Base-by-base conservation (phyloP, 1,140 invertebrate genomes). In the Nasonia longicornis region DNA sequence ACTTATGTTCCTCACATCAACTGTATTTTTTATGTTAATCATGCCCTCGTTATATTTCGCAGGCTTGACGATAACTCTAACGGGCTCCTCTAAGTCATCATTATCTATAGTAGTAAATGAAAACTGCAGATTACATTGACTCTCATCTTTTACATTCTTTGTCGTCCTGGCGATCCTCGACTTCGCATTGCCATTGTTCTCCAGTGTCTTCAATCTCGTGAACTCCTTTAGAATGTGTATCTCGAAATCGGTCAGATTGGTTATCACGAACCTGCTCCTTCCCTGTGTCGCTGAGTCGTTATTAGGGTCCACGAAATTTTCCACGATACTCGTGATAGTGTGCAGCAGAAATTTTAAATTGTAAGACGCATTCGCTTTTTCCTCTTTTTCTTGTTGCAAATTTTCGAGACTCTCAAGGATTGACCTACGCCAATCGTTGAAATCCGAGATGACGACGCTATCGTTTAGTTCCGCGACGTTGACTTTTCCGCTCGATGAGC, bases 281-380 rank as follows among this genome's bases (percentile, higher is more conserved):
- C 7, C 14, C 6, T 6, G 10, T 8, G 2, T 0, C 11, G 0
- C 35, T 12, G 31, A 38, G 1, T 58, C 52, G 6, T 58, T 58
- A 4, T 58, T 0, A 42, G n/a, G 11, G 31, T 70, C 22, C 2
- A 38, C 48, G 3, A 38, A 63, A 52, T 71, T 81, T 69, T 45
- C 29, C 0, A 71, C 38, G 3, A 67, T 35, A 58, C 20, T 77
- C 3, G 52, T 35, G 2, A 82, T 77, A 2, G 67, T 52, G 16
- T 73, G 48, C 1, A 82, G 48, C 6, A 77, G 6, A 16, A 77
- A 64, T 22, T 82, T 31, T 12, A 77, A 66, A 35, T 77, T 77
- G n/a, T 72, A 64, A 1, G 64, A 71, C 3, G 22, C 69, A 35
- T 73, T 71, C 22, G 71, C 0, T 29, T 70, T 45, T 16, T n/a